Evolutionary conservation across 2,797 vertebrate species (phyloP).

Genomic region (Pseudochirops corinnae): DNA sequence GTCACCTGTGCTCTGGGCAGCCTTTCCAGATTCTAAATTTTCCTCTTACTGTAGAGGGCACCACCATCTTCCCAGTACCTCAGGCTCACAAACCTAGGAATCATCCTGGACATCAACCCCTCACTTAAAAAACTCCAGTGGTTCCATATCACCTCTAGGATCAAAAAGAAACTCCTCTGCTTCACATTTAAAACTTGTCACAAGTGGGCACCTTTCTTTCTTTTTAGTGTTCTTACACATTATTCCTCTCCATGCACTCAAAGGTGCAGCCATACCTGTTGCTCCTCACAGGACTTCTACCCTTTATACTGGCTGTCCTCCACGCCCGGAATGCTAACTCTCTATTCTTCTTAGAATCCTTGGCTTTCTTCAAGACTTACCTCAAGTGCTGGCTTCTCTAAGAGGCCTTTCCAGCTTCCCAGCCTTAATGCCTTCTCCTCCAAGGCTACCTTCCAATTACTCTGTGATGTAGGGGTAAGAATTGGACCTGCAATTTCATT

Average conservation of each 20-base stretch:
- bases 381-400: not conserved
- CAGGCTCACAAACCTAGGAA: not conserved
- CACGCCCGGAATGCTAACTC: not conserved
- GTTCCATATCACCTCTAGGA: too few species aligned
- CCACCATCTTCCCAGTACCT: not conserved
- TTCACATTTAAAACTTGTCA: not conserved
- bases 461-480: not conserved
- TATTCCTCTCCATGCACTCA: not conserved
- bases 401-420: not conserved
- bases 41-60: not conserved
- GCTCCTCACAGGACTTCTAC: not conserved
- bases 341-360: not conserved
- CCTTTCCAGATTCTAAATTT: not conserved
- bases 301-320: not conserved
- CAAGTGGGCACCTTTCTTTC: not conserved
- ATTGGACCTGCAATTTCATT: not conserved
- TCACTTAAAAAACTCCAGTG: too few species aligned
- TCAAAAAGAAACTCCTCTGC: not conserved
- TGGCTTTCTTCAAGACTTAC: not conserved
- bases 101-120: too few species aligned
- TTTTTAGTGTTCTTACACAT: not conserved
- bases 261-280: not conserved
- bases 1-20: not conserved
- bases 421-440: not conserved
- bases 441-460: not conserved